Evolutionary conservation across 2,797 vertebrate species (phyloP), one percentile per base, ranked within the genome.

Genomic region (Premnoplex brunnescens): DNA sequence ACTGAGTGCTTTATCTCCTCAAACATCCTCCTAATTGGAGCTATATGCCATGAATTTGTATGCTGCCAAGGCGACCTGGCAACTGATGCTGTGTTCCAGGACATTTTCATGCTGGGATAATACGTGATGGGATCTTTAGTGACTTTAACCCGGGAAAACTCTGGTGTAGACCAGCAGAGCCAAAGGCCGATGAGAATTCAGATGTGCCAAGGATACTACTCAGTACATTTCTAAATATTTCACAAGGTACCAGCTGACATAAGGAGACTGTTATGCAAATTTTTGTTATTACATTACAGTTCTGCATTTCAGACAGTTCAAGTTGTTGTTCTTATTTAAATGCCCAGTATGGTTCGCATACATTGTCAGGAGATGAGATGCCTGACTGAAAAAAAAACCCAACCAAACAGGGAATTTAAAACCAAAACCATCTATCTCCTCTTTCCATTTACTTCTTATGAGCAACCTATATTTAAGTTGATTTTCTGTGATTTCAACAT

Each of bases 141-240:
- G 49, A 67, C 34, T 94, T 85, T 83, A 94, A 83, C 67, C 64
- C 74, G 84, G 37, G 74, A 86, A 76, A 96, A 84, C 58, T 69
- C 56, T 73, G 54, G 26, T 86, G 26, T 11, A 82, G 71, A 84
- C 21, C 32, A 62, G n/a, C 1, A 0, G 22, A 92, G 62, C 91
- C 67, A 94, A 88, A 77, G 76, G 72, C 76, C 10, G 1, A 41
- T 30, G 85, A 78, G 73, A 86, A 58, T 89, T 88, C 55, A 71
- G 48, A 73, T 66, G n/a, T 55, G 62, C 76, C 73, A 81, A 91
- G 69, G 46, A 71, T 63, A 66, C 27, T 62, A 51, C 55, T 88
- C 76, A 28, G 12, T 37, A 22, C 36, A 36, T 76, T 44, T 73
- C 79, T 92, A 90, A 91, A 95, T 94, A 91, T 95, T 95, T 96